Evolutionary conservation across 2,888 invertebrate species (phyloP), one percentile per base, ranked within the genome.

Genomic region (Clusia tigrina): DNA sequence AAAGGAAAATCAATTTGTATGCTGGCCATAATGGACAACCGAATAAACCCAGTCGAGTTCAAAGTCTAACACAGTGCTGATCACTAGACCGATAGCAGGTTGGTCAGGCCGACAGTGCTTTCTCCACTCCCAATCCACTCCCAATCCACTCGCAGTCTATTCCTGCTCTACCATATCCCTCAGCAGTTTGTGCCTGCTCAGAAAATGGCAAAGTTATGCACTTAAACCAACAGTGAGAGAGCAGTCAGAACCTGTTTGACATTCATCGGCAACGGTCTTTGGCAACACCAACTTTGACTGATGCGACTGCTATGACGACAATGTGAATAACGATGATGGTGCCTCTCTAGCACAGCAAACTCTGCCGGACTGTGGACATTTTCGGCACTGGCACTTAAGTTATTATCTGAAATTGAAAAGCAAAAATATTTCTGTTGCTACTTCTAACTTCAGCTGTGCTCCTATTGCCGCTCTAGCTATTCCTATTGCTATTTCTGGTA

Each of bases 331-430:
- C n/a, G n/a, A n/a, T n/a, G n/a, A n/a, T n/a, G n/a, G n/a, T n/a
- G n/a, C n/a, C n/a, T n/a, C n/a, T n/a, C n/a, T n/a, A n/a, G n/a
- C n/a, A n/a, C n/a, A n/a, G n/a, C n/a, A n/a, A n/a, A n/a, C n/a
- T n/a, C n/a, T n/a, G n/a, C n/a, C n/a, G n/a, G n/a, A 42, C 42
- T 9, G 42, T 42, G 12, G 42, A n/a, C 12, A 42, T 42, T 42
- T 42, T 42, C 22, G n/a, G 32, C 48, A 48, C 18, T 22, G 15
- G 18, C 24, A 25, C 59, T 54, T 25, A 59, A 59, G 59, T 54
- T 59, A 59, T 59, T 54, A 59, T 42, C 53, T 54, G 53, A 38
- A 59, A 59, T 38, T 46, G 23, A 37, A 54, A 25, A 24, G 3
- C 18, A 53, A 52, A 22, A 48, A 48, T 18, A n/a, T 48, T 48